Conservation (phyloP, 2,888 invertebrate genomes). For the Lysandra bellargus region DNA sequence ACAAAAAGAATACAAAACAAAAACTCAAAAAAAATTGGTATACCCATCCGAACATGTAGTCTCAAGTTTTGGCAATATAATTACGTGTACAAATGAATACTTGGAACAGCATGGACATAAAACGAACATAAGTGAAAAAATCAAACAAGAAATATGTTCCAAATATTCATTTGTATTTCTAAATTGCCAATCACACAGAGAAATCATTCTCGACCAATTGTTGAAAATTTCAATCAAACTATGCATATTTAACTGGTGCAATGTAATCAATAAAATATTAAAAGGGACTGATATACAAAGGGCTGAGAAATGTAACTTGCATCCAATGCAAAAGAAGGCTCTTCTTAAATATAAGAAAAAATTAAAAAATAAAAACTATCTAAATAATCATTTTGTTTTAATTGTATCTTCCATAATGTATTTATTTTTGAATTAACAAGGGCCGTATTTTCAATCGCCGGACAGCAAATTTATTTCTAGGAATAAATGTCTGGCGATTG, state of each 20-base stretch:
- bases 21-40: no score
- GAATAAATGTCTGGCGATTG: no score
- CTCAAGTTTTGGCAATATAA: no score
- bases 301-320: not conserved
- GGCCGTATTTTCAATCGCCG: no score
- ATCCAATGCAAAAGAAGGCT: conserved; percentile 15
- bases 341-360: conserved; percentile 4
- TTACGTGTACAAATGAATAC: not conserved
- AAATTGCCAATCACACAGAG: not conserved
- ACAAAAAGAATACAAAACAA: conserved; percentile 13
- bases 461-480: no score
- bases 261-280: conserved; percentile 18
- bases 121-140: no score
- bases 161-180: conserved; percentile 23
- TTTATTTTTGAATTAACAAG: no score
- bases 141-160: not conserved
- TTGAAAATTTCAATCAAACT: not conserved
- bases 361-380: not conserved
- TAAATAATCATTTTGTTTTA: no score
- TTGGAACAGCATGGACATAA: no score
- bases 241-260: conserved; percentile 11
- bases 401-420: no score
- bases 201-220: conserved; percentile 6
- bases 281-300: conserved; percentile 1
- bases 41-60: not conserved